phyloP scores from a whole-genome alignment of 2,113 vertebrate species.

The Elanus axillaris region DNA sequence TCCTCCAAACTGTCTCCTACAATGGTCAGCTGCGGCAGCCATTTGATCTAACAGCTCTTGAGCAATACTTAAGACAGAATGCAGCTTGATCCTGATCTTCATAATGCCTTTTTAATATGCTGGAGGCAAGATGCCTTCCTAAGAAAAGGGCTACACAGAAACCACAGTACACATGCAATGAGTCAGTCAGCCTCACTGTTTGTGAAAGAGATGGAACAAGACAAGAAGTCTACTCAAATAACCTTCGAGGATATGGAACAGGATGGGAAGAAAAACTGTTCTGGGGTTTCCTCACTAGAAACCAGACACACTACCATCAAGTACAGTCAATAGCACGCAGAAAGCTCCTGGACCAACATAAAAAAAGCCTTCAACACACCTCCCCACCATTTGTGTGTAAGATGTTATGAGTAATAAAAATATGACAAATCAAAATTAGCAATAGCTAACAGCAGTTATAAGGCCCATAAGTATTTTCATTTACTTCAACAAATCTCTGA shows the following conservation, averaged over 20 bases:
- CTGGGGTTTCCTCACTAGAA: background rate
- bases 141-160: background rate
- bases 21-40: background rate
- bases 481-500: background rate
- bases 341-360: background rate
- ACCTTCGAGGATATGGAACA: background rate
- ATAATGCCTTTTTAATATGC: background rate
- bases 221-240: background rate
- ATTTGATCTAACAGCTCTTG: background rate
- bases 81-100: background rate
- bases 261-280: background rate
- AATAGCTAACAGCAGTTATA: background rate
- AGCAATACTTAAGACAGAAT: background rate
- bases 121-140: background rate
- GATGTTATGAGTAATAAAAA: background rate
- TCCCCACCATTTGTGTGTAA: background rate
- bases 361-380: background rate
- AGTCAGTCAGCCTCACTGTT: background rate
- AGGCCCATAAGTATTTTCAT: background rate
- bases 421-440: background rate
- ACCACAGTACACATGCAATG: rapidly evolving
- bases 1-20: background rate
- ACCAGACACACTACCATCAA: background rate
- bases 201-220: background rate
- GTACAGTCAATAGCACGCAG: background rate